Evolutionary conservation across 1,140 invertebrate species (phyloP).

Genomic region (Tetraneura akinire): DNA sequence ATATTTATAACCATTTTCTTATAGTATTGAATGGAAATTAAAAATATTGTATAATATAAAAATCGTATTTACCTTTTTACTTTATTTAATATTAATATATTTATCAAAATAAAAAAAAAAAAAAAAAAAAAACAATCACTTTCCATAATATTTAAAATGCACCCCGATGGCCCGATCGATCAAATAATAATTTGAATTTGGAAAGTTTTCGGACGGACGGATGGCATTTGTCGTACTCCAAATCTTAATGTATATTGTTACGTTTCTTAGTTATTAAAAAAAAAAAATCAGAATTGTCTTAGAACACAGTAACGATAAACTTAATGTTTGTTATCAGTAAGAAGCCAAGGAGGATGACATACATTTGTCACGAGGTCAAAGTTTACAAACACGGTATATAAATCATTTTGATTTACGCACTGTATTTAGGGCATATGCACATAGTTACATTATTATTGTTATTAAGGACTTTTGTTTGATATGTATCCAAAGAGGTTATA

Average conservation of each 20-base stretch:
- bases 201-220: not conserved
- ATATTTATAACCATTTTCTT: too few species aligned
- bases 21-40: too few species aligned
- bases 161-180: too few species aligned
- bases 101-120: too few species aligned
- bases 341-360: not conserved
- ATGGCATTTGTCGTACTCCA: not conserved
- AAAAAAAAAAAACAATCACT: too few species aligned
- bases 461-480: constrained; percentile 13
- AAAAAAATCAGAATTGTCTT: not conserved
- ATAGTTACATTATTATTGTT: not conserved
- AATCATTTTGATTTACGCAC: constrained; percentile 40
- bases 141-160: too few species aligned
- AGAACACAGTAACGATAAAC: not conserved
- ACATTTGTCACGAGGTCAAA: constrained; percentile 24
- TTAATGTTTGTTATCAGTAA: too few species aligned
- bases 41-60: too few species aligned
- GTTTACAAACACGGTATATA: constrained; percentile 31
- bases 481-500: not conserved
- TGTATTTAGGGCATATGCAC: not conserved
- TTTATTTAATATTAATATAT: too few species aligned
- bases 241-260: not conserved
- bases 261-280: not conserved
- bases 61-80: too few species aligned
- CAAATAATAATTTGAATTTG: not conserved